Base-by-base conservation (phyloP, 92 coral and sea anemone genomes). In the Pocillopora meandrina region DNA sequence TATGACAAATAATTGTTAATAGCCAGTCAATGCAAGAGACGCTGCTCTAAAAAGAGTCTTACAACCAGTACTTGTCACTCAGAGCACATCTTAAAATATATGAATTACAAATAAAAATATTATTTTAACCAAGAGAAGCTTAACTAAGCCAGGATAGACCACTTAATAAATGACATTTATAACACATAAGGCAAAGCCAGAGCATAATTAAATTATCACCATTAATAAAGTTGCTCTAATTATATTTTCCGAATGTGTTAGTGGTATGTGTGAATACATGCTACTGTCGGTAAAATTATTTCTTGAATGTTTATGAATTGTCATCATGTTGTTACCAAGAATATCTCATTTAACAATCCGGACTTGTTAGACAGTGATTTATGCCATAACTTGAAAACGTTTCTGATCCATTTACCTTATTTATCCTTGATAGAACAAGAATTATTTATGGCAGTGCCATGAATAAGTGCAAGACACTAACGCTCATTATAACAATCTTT, bases 1-100 rank as follows among this genome's bases (percentile, higher is more conserved):
- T 71, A 69, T 71, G 42, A 70, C 75, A 59, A 70, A 42, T 49
- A 78, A 49, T 42, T 65, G 59, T 78, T 5, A 21, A 12, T 78
- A 42, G n/a, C 66, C 61, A 78, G 82, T 63, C 82, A 64, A 1
- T 20, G 72, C 42, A 78, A 78, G 61, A 21, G 14, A 78, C 63
- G 12, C 52, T 42, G 52, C 52, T 42, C 52, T 42, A 3, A 42
- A 26, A 42, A 42, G 52, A 42, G 52, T 42, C 52, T 42, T 3
- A 42, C 52, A 42, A 42, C 52, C 52, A 42, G 52, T 42, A 42
- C 52, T 42, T 42, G 52, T 42, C 52, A 42, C 4, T 42, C 52
- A 2, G 52, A 42, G 52, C 52, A 42, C 31, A 33, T 76, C 56
- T 31, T 5, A 59, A 31, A 42, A 42, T 42, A 33, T 33, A 74